Percentiles rank a stretch among this genome's conserved stretches.
Evolutionary conservation across 2,888 invertebrate genomes (phyloP).

Genomic region (Gandaritis pyraliata): DNA sequence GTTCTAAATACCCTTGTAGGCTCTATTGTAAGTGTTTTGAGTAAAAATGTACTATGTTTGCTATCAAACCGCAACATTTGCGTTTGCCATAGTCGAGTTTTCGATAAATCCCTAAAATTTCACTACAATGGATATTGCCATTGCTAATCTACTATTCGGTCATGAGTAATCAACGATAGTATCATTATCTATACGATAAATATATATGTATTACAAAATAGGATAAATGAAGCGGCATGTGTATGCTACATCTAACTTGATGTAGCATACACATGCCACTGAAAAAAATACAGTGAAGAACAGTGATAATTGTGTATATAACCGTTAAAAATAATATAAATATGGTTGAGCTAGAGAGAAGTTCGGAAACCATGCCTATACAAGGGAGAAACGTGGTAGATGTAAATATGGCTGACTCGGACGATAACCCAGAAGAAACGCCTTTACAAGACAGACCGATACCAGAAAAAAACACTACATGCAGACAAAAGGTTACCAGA

Average conservation of each 20-base stretch:
- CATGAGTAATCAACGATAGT: conserved; percentile 28
- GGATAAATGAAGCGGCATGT: conserved; percentile 24
- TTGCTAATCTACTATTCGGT: conserved; percentile 1
- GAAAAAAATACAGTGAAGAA: conserved; percentile 1
- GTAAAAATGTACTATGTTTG: no score
- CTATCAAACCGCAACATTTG: no score
- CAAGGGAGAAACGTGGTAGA: background rate
- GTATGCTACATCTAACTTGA: background rate
- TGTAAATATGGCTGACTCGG: conserved; percentile 19
- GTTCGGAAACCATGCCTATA: background rate
- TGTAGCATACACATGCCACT: no score
- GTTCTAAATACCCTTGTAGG: no score
- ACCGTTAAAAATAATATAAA: background rate
- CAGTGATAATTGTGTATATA: conserved; percentile 1
- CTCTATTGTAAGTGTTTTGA: no score
- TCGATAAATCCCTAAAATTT: background rate
- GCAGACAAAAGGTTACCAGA: conserved; percentile 30
- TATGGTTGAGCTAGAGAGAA: background rate
- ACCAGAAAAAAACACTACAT: conserved; percentile 22
- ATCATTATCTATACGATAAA: conserved; percentile 39
- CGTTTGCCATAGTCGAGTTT: background rate
- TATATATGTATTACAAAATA: conserved; percentile 15
- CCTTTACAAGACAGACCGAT: conserved; percentile 25
- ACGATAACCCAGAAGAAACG: conserved; percentile 25
- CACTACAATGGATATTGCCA: background rate